These are phyloP conservation scores for Caenorhabditis brenneri DNA, from an alignment of 1,140 invertebrate species.

Conservation along the genomic window DNA sequence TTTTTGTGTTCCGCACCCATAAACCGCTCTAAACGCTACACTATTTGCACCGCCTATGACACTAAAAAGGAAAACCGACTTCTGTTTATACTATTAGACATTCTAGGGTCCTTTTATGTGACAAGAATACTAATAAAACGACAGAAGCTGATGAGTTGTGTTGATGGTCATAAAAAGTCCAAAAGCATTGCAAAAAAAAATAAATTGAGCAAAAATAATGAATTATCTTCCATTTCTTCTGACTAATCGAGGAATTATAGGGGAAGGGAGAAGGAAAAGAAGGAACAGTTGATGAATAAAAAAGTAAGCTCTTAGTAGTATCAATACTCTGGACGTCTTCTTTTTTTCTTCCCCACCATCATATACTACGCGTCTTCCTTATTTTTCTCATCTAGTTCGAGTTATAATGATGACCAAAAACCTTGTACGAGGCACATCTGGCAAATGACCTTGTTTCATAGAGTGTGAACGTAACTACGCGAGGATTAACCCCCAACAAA, in stretches of 20 bases:
- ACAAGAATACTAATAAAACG: slow-evolving; percentile 5
- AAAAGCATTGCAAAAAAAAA: neutral
- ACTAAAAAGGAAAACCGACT: neutral
- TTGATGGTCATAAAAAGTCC: too few relatives aligned
- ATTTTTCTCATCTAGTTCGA: neutral
- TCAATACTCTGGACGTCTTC: neutral
- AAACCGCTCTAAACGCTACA: neutral
- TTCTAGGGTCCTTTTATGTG: neutral
- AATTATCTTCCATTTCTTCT: neutral
- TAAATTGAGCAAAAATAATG: neutral
- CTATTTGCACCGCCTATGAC: neutral
- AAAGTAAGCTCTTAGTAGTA: slow-evolving; percentile 21
- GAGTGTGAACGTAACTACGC: too few relatives aligned
- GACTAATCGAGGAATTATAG: neutral
- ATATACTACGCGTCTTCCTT: neutral
- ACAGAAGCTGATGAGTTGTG: neutral
- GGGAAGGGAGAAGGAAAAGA: neutral
- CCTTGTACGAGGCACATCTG: neutral
- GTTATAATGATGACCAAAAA: neutral
- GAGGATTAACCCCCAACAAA: too few relatives aligned
- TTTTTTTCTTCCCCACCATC: neutral
- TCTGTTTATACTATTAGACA: neutral
- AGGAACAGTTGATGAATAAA: slow-evolving; percentile 16
- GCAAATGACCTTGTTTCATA: neutral
- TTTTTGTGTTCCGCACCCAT: neutral